Evolutionary conservation across 1,140 invertebrate genomes (phyloP).

Genomic region (Sarcophaga bullata): DNA sequence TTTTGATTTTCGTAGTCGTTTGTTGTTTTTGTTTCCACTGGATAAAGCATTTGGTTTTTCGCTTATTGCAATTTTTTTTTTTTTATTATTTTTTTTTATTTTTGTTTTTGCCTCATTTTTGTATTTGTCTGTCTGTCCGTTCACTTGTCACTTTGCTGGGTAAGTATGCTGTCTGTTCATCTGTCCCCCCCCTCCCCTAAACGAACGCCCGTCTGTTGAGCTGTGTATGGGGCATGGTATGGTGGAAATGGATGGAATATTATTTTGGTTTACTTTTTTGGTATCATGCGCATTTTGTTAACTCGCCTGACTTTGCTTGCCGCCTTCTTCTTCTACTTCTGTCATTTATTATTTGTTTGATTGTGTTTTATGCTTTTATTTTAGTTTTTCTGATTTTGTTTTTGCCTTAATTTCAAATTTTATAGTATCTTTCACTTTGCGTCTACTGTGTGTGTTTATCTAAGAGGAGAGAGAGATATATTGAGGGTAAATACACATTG

Average conservation of each 20-base stretch:
- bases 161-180: neutral
- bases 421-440: neutral
- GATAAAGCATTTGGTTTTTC: constrained; percentile 18
- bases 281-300: constrained; percentile 22
- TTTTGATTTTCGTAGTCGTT: neutral
- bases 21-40: neutral
- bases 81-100: neutral
- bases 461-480: neutral
- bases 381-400: neutral
- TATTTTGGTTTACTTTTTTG: neutral
- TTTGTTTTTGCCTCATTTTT: neutral
- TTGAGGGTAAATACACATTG: constrained; percentile 15
- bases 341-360: neutral
- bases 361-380: neutral
- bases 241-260: constrained; percentile 11
- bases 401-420: constrained; percentile 12
- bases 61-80: neutral
- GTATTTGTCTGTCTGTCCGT: constrained; percentile 9
- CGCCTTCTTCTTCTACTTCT: neutral
- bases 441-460: neutral
- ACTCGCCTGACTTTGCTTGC: neutral
- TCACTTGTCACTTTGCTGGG: constrained; percentile 16
- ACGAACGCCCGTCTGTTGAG: too few species aligned
- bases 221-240: neutral
- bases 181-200: too few species aligned